A percentile compares a stretch with the other conserved stretches of the same genome.
Evolutionary conservation across 1,140 invertebrate genomes (phyloP).

Genomic region (Heliothis subflexa): DNA sequence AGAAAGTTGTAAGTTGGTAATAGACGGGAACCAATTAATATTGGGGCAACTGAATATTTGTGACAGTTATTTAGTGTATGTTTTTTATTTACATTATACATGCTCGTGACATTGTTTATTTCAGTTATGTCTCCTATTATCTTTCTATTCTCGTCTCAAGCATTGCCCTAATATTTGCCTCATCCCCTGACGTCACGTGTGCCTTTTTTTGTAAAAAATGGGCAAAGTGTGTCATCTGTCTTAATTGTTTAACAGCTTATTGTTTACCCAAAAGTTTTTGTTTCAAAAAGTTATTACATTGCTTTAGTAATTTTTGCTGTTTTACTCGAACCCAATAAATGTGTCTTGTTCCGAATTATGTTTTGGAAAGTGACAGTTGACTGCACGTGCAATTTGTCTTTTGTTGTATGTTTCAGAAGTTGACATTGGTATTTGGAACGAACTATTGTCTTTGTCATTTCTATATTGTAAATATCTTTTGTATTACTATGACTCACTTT

Average conservation of each 20-base stretch:
- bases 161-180: slow-evolving; percentile 67
- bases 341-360: slow-evolving; percentile 6
- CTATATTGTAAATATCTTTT: slow-evolving; percentile 44
- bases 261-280: slow-evolving; percentile 42
- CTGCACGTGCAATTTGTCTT: slow-evolving; percentile 66
- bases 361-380: not conserved
- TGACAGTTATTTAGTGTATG: not conserved
- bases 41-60: not conserved
- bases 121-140: slow-evolving; percentile 10
- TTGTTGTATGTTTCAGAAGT: slow-evolving; percentile 55
- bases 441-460: slow-evolving; percentile 47
- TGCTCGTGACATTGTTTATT: not conserved
- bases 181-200: slow-evolving; percentile 71
- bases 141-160: slow-evolving; percentile 45
- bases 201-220: slow-evolving; percentile 69
- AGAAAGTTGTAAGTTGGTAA: not conserved
- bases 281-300: slow-evolving; percentile 29
- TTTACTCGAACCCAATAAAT: slow-evolving; percentile 34
- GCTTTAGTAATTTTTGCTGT: slow-evolving; percentile 16
- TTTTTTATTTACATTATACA: not conserved
- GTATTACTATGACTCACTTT: slow-evolving; percentile 43
- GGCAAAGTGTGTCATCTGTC: slow-evolving; percentile 66
- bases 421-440: slow-evolving; percentile 48
- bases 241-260: slow-evolving; percentile 74
- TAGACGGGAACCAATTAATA: not conserved